Percentiles rank a stretch among this genome's conserved stretches.
Evolutionary conservation across 2,113 vertebrate genomes (phyloP).

Genomic region (Heloderma charlesbogerti): DNA sequence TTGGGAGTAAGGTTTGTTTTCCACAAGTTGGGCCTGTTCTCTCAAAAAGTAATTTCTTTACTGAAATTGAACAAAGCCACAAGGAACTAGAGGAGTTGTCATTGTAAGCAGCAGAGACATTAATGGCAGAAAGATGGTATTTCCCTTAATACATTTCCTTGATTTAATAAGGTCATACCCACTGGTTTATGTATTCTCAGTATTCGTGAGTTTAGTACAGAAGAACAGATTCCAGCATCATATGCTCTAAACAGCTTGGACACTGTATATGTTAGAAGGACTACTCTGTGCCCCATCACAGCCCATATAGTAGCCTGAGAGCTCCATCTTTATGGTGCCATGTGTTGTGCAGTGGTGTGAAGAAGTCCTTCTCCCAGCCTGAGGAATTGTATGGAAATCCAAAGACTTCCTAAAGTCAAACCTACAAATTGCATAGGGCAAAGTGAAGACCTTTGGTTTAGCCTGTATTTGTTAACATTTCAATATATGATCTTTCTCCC

Average conservation of each 20-base stretch:
- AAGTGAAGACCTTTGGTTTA: background rate
- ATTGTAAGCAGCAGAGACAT: background rate
- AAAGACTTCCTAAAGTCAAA: background rate
- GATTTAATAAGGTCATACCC: background rate
- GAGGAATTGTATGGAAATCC: background rate
- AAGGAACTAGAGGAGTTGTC: background rate
- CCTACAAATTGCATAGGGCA: too few species aligned
- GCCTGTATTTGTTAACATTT: background rate
- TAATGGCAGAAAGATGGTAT: background rate
- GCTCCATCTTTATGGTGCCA: background rate
- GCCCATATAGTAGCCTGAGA: background rate
- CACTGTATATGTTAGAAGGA: background rate
- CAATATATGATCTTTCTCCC: background rate
- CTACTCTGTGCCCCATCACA: background rate
- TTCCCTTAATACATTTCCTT: background rate
- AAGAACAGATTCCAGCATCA: slow-evolving; percentile 6
- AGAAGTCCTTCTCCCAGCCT: background rate
- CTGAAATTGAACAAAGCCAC: background rate
- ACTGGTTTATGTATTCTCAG: background rate
- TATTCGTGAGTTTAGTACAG: background rate
- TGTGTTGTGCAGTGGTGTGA: background rate
- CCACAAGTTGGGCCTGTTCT: background rate
- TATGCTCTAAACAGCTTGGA: background rate
- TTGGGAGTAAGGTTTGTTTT: background rate
- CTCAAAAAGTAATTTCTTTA: background rate